These are phyloP conservation scores for Xenops minutus DNA, from an alignment of 2,797 vertebrate genomes.

Conservation along the genomic window DNA sequence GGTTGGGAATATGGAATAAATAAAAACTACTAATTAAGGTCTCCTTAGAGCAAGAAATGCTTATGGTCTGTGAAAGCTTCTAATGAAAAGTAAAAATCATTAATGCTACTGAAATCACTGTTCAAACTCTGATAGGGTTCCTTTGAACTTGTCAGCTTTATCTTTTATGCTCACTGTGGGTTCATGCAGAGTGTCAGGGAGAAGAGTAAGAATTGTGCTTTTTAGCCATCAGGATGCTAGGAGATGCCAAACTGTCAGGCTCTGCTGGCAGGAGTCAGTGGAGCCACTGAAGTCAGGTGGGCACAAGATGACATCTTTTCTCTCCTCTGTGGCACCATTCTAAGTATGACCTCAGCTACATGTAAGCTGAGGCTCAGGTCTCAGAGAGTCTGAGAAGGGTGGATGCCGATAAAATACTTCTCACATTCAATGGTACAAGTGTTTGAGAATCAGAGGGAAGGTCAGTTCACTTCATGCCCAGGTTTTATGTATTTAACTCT, in stretches of 20 bases:
- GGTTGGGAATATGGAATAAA: background rate
- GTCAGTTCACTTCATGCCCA: background rate
- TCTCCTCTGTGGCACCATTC: background rate
- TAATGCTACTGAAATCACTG: background rate
- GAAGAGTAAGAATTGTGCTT: background rate
- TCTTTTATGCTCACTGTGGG: background rate
- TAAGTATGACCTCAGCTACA: background rate
- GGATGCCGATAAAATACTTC: background rate
- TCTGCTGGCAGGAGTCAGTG: fast-evolving
- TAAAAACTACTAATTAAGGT: background rate
- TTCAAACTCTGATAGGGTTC: background rate
- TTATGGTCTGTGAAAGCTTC: background rate
- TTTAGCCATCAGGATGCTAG: background rate
- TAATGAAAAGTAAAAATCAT: background rate
- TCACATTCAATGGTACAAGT: background rate
- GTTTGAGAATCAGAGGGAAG: background rate
- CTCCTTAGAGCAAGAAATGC: background rate
- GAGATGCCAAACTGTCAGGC: background rate
- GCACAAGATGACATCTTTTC: background rate
- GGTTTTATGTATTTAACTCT: background rate
- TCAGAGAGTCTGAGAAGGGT: background rate
- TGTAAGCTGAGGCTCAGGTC: background rate
- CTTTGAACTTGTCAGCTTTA: background rate
- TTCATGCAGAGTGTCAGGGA: background rate
- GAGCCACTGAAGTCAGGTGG: background rate